Percentiles rank a stretch among this genome's conserved stretches.
phyloP scores from a whole-genome alignment of 2,797 vertebrate species.

The Acipenser transmontanus region DNA sequence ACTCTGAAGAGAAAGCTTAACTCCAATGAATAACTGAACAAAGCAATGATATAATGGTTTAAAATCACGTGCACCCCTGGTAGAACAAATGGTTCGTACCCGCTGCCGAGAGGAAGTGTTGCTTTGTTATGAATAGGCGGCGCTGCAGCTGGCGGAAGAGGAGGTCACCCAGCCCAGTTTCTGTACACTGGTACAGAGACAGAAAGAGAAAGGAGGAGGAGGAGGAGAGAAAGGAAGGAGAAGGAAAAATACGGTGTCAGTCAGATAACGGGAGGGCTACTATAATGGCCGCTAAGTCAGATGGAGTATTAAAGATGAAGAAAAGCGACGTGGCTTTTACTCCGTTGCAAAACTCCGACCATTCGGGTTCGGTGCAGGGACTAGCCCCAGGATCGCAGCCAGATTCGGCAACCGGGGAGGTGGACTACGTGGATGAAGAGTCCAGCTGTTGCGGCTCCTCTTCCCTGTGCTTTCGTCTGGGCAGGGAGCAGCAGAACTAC shows the following conservation, averaged over 20 bases:
- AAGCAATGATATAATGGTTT: constrained; percentile 66
- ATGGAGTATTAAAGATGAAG: constrained; percentile 91
- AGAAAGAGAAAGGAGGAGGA: constrained; percentile 32
- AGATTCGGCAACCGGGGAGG: constrained; percentile 63
- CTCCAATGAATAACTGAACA: constrained; percentile 14
- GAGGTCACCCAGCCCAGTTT: constrained; percentile 49
- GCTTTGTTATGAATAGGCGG: constrained; percentile 57
- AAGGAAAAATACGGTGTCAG: constrained; percentile 29
- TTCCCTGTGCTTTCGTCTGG: constrained; percentile 74
- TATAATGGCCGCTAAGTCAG: constrained; percentile 94
- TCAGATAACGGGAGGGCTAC: constrained; percentile 47
- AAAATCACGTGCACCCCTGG: constrained; percentile 36
- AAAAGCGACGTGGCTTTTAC: constrained; percentile 95
- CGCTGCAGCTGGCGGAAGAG: constrained; percentile 44
- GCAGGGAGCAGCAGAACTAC: constrained; percentile 70
- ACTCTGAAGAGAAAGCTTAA: no score
- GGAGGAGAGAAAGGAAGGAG: constrained; percentile 37
- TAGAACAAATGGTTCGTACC: constrained; percentile 51
- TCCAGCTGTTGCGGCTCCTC: constrained; percentile 77
- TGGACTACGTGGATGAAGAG: constrained; percentile 73
- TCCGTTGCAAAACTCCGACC: constrained; percentile 90
- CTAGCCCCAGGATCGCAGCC: constrained; percentile 67
- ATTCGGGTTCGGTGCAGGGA: constrained; percentile 81
- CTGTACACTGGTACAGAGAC: constrained; percentile 32
- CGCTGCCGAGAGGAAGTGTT: constrained; percentile 42